Percentiles rank a stretch among this genome's conserved stretches.
Evolutionary conservation across 2,113 vertebrate genomes (phyloP).

Genomic region (Pleuronectes platessa): DNA sequence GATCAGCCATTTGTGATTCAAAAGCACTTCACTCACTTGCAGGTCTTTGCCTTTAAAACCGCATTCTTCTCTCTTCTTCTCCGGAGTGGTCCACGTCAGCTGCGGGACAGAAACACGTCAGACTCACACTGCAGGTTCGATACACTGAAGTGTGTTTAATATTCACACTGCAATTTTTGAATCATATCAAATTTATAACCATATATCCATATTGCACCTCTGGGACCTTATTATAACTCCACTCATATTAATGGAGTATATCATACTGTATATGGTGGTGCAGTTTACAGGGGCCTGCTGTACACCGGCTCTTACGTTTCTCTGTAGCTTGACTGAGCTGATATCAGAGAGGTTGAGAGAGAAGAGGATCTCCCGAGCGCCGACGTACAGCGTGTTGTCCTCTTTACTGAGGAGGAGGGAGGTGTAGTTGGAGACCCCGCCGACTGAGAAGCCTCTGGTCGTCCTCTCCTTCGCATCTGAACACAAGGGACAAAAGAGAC

Average conservation of each 20-base stretch:
- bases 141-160: not conserved
- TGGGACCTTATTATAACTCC: conserved; percentile 25
- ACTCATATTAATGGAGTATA: conserved; percentile 33
- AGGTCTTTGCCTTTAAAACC: conserved; percentile 96
- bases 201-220: not conserved
- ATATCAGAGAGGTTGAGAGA: conserved; percentile 86
- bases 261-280: not conserved
- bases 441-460: conserved; percentile 81
- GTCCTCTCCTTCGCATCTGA: conserved; percentile 83
- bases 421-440: conserved; percentile 86
- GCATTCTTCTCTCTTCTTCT: conserved; percentile 90
- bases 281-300: conserved; percentile 14
- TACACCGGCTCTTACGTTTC: conserved; percentile 81
- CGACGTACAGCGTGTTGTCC: conserved; percentile 86
- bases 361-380: conserved; percentile 88
- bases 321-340: conserved; percentile 73
- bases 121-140: not conserved
- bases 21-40: conserved; percentile 83
- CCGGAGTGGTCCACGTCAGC: conserved; percentile 90
- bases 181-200: conserved; percentile 14
- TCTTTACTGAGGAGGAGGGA: conserved; percentile 89
- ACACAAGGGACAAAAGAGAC: conserved; percentile 10
- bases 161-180: conserved; percentile 3
- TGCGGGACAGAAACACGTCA: conserved; percentile 63
- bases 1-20: conserved; percentile 29